Evolutionary conservation across 1,140 invertebrate genomes (phyloP).

Genomic region (Arctopsyche grandis): DNA sequence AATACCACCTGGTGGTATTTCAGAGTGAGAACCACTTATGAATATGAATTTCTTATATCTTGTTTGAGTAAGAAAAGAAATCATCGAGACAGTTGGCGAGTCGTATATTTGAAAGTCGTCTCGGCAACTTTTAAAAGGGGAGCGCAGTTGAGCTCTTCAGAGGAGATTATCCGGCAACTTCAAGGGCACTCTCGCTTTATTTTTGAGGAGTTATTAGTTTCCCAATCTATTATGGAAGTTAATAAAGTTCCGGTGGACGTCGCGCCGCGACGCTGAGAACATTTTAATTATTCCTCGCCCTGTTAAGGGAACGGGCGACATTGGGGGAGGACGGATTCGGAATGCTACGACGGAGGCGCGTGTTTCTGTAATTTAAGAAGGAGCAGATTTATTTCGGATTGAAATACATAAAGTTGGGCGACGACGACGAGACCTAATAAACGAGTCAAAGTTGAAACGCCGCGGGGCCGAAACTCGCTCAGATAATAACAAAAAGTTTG

Average conservation of each 20-base stretch:
- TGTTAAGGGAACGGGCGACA: not conserved
- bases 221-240: constrained; percentile 40
- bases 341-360: not conserved
- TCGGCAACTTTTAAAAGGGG: too few relatives aligned
- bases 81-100: too few relatives aligned
- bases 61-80: too few relatives aligned
- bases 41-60: too few relatives aligned
- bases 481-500: constrained; percentile 39
- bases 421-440: constrained; percentile 22
- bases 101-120: too few relatives aligned
- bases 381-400: constrained; percentile 31
- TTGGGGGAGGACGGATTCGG: not conserved
- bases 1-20: too few relatives aligned
- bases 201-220: constrained; percentile 38
- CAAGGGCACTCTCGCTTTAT: not conserved
- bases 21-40: too few relatives aligned
- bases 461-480: not conserved
- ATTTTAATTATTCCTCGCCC: constrained; percentile 33
- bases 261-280: constrained; percentile 7
- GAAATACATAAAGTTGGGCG: constrained; percentile 35
- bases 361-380: constrained; percentile 35
- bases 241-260: constrained; percentile 33
- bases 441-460: constrained; percentile 38
- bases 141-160: too few relatives aligned
- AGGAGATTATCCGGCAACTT: too few relatives aligned